These are phyloP conservation scores for Sesamia nonagrioides DNA, from an alignment of 1,140 invertebrate genomes.

Conservation along the genomic window DNA sequence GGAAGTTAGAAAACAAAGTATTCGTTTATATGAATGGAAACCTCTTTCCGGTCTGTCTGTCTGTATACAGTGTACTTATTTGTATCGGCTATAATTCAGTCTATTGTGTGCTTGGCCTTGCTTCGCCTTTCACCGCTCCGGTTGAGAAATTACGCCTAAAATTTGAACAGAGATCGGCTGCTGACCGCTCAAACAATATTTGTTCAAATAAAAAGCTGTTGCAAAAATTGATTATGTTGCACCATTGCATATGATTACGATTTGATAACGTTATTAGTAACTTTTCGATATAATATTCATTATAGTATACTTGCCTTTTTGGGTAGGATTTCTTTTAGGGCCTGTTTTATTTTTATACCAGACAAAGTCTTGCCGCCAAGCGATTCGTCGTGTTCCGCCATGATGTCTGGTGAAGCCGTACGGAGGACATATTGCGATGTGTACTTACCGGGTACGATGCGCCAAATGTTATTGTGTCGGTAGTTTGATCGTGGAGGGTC, in stretches of 20 bases:
- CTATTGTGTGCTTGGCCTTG: conserved; percentile 72
- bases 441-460: no score
- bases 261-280: neutral
- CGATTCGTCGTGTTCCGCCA: no score
- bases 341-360: neutral
- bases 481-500: no score
- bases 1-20: conserved; percentile 61
- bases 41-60: conserved; percentile 60
- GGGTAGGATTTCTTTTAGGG: neutral
- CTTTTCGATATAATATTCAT: neutral
- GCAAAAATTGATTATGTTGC: conserved; percentile 37
- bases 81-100: conserved; percentile 62
- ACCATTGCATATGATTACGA: neutral
- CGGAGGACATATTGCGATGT: no score
- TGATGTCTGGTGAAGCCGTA: no score
- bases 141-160: conserved; percentile 73
- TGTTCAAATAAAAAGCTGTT: conserved; percentile 35
- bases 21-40: conserved; percentile 65
- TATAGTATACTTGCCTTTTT: neutral
- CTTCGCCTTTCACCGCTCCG: conserved; percentile 71
- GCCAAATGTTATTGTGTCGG: no score
- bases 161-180: conserved; percentile 57
- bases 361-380: no score
- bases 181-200: conserved; percentile 9
- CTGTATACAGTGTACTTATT: conserved; percentile 52